Base-by-base conservation (phyloP, 1,140 invertebrate species). In the Mylabris phalerata region DNA sequence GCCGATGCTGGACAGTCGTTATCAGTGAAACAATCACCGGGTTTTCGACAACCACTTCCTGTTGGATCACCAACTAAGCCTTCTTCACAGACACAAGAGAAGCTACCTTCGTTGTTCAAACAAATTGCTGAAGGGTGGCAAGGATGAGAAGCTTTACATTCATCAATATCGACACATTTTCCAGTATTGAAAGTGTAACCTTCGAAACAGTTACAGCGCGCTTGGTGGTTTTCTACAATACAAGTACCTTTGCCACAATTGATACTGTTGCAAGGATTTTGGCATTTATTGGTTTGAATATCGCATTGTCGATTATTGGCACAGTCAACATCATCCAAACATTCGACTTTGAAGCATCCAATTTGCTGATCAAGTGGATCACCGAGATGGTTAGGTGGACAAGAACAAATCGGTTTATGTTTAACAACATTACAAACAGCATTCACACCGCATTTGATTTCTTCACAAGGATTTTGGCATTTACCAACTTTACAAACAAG, bases 261-360 rank as follows among this genome's bases (percentile, higher is more conserved):
- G 1, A 82, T 75, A 57, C 80, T 73, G 61, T 90, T 87, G 66
- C 89, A 93, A 48, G 89, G 87, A 78, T 89, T 86, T 65, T 83
- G 77, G 72, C 91, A 93, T 73, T 89, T 90, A 70, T 92, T 89
- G 11, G 76, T 82, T 62, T 84, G 79, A 5, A 69, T 64, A 68
- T 91, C 84, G 67, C 92, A 93, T 55, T 82, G 82, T 73, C 87
- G 88, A 61, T 90, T 86, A 9, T 66, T 72, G 2, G 85, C 73
- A 70, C 92, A 94, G 50, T 93, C 89, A 38, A 80, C 80, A 73
- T 89, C 81, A 5, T 80, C 79, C 1, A 88, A 75, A 71, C 91
- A 94, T 77, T 93, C 90, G 2, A 91, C 89, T 77, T 86, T 87
- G 73, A 90, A 90, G 65, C 89, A 91, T 7, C 88, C 88, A 9